These are phyloP conservation scores for Alexandromys fortis DNA, from an alignment of 2,113 vertebrate species.

Conservation along the genomic window DNA sequence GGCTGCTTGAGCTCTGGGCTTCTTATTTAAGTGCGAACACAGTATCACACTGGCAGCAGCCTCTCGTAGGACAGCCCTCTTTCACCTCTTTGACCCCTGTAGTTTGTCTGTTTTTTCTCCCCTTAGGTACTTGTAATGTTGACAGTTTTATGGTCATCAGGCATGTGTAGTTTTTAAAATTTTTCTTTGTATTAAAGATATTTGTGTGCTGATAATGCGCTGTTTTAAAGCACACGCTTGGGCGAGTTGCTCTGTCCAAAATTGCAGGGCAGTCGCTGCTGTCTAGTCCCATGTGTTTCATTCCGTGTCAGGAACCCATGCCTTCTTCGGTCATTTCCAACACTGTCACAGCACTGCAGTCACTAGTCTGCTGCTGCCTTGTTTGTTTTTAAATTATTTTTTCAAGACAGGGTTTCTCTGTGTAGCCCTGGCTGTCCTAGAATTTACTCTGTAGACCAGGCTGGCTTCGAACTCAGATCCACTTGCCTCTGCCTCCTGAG, in stretches of 20 bases:
- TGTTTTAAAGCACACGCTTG: accelerated
- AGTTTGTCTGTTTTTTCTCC: too few species aligned
- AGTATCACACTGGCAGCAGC: not conserved
- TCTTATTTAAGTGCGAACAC: not conserved
- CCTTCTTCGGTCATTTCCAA: too few species aligned
- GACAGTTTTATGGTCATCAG: not conserved
- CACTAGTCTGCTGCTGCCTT: not conserved
- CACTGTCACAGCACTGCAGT: not conserved
- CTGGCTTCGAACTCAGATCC: not conserved
- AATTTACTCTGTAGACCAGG: not conserved
- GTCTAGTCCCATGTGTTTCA: not conserved
- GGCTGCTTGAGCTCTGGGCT: too few species aligned
- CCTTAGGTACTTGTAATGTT: not conserved
- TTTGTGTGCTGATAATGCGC: not conserved
- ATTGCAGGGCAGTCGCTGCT: not conserved
- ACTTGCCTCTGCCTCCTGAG: not conserved
- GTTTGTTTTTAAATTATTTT: too few species aligned
- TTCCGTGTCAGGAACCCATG: too few species aligned
- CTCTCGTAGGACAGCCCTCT: too few species aligned
- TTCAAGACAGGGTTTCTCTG: not conserved
- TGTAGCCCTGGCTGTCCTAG: not conserved
- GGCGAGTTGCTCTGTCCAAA: not conserved
- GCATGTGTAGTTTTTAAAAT: not conserved
- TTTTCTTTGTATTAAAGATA: not conserved
- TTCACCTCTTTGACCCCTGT: not conserved